These are phyloP conservation scores for Allygus modestus DNA, from an alignment of 2,888 invertebrate species.

Conservation along the genomic window DNA sequence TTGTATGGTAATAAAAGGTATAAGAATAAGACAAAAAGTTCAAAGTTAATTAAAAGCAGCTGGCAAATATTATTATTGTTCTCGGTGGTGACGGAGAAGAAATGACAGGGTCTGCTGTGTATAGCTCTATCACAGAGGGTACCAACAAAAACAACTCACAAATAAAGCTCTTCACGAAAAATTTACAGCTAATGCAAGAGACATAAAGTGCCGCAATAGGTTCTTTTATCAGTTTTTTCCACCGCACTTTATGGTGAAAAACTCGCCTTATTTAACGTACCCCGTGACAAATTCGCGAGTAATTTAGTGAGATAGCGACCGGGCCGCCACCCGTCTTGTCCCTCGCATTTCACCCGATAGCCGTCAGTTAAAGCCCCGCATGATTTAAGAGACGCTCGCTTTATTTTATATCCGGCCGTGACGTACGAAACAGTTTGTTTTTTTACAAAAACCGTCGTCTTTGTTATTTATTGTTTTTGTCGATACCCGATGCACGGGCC, in stretches of 20 bases:
- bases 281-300: slow-evolving; percentile 46
- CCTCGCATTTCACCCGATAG: slow-evolving; percentile 14
- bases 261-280: slow-evolving; percentile 37
- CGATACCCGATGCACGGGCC: slow-evolving; percentile 19
- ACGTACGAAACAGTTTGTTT: slow-evolving; percentile 41
- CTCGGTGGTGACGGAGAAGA: background rate
- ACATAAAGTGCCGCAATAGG: slow-evolving; percentile 35
- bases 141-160: slow-evolving; percentile 6
- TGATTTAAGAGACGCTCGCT: slow-evolving; percentile 38
- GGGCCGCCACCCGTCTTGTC: slow-evolving; percentile 41
- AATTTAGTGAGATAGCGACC: slow-evolving; percentile 45
- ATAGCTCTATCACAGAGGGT: background rate
- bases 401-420: slow-evolving; percentile 45
- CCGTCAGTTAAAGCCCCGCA: slow-evolving; percentile 28
- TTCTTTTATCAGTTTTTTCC: slow-evolving; percentile 43
- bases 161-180: slow-evolving; percentile 21
- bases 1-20: too few relatives aligned
- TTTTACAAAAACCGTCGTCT: slow-evolving; percentile 37
- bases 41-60: too few relatives aligned
- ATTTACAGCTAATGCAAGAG: slow-evolving; percentile 29
- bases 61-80: background rate
- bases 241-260: slow-evolving; percentile 15
- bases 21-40: too few relatives aligned
- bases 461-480: slow-evolving; percentile 47
- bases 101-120: background rate